phyloP scores from a whole-genome alignment of 2,797 vertebrate genomes.

The Lophotriccus pileatus region DNA sequence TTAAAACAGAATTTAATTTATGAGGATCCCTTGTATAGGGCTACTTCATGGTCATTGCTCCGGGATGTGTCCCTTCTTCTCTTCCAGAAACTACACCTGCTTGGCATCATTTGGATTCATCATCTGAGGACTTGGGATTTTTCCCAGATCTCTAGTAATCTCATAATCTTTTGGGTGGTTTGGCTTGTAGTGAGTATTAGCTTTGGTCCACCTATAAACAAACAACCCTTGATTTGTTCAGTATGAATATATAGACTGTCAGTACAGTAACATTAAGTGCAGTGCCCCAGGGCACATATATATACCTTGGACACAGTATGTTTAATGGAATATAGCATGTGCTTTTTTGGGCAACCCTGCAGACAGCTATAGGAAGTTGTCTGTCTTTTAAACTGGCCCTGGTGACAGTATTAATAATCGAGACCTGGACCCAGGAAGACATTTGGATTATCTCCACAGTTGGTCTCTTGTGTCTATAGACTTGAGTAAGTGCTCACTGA shows the following conservation, averaged over 20 bases:
- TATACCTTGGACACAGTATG: neutral
- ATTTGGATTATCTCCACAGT: neutral
- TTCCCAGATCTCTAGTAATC: neutral
- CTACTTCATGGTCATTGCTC: neutral
- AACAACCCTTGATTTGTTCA: neutral
- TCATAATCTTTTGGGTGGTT: neutral
- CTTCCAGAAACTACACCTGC: neutral
- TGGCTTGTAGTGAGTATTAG: neutral
- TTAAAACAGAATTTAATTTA: neutral
- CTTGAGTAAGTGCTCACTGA: neutral
- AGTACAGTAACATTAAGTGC: neutral
- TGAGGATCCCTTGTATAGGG: neutral
- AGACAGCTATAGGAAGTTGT: neutral
- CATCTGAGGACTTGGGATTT: neutral
- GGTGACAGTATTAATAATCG: neutral
- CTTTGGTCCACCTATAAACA: neutral
- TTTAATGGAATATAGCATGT: neutral
- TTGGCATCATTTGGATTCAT: neutral
- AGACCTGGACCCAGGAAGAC: neutral
- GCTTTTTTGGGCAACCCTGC: neutral
- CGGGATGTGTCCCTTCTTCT: neutral
- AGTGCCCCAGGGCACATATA: fast-evolving
- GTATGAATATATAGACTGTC: neutral
- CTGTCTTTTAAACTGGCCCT: neutral
- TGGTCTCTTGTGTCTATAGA: neutral